phyloP scores from a whole-genome alignment of 2,888 invertebrate genomes.

The Conus canariensis region DNA sequence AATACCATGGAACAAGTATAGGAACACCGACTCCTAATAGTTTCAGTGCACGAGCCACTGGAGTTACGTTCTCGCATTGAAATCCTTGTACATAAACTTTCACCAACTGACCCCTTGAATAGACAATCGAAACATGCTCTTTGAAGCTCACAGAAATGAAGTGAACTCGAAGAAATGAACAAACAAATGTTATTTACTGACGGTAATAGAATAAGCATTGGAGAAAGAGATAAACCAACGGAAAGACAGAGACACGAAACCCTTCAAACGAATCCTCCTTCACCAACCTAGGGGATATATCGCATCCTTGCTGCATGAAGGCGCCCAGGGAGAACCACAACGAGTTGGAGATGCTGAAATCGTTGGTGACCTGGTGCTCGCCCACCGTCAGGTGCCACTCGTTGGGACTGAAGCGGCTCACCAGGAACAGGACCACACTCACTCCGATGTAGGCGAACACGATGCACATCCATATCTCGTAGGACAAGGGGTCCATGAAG shows the following conservation, averaged over 20 bases:
- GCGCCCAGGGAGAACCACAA: constrained; percentile 98
- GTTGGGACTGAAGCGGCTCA: constrained; percentile 97
- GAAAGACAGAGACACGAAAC: neutral
- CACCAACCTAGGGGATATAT: constrained; percentile 93
- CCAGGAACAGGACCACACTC: constrained; percentile 98
- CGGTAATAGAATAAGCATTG: too few species aligned
- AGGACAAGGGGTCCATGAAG: constrained; percentile 97
- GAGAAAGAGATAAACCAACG: too few species aligned
- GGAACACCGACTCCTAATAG: too few species aligned
- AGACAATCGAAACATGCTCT: too few species aligned
- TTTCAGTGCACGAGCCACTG: too few species aligned
- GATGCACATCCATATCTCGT: constrained; percentile 96
- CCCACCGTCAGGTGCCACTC: constrained; percentile 87
- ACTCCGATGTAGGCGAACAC: constrained; percentile 96
- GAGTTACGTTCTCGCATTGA: too few species aligned
- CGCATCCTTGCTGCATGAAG: constrained; percentile 99
- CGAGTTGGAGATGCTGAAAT: constrained; percentile 95
- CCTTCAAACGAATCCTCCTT: neutral
- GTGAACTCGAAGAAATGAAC: neutral
- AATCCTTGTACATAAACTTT: too few species aligned
- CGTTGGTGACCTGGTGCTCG: constrained; percentile 71
- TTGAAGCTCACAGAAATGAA: neutral
- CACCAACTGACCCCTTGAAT: too few species aligned
- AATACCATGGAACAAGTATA: too few species aligned
- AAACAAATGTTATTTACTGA: neutral